These are phyloP conservation scores for Ommatoiulus sabulosus DNA, from an alignment of 2,888 invertebrate genomes.

Conservation along the genomic window DNA sequence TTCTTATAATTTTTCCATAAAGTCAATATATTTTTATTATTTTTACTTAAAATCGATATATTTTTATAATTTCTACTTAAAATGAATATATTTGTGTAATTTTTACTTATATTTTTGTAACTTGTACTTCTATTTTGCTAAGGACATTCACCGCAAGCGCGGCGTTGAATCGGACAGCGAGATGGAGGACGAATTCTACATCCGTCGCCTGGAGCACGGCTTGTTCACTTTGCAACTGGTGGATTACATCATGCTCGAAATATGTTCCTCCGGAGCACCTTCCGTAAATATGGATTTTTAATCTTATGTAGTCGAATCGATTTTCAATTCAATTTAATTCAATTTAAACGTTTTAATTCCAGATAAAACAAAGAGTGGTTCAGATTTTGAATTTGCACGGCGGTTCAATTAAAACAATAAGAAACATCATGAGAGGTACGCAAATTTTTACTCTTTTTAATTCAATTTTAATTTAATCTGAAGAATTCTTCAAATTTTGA, in stretches of 20 bases:
- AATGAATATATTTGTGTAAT: no score
- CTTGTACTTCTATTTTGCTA: no score
- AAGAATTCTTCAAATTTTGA: conserved; percentile 35
- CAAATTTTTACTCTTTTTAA: conserved; percentile 54
- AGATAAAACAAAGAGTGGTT: conserved; percentile 84
- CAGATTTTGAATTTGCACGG: conserved; percentile 90
- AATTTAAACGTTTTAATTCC: conserved; percentile 8
- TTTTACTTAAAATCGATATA: no score
- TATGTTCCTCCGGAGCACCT: conserved; percentile 65
- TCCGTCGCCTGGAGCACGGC: conserved; percentile 90
- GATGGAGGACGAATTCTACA: conserved; percentile 86
- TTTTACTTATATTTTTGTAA: no score
- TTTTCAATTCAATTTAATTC: no score
- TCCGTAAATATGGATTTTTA: no score
- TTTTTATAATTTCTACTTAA: no score
- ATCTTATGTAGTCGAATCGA: no score
- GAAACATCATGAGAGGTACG: conserved; percentile 92
- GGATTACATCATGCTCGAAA: conserved; percentile 79
- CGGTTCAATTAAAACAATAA: conserved; percentile 90
- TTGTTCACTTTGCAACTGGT: conserved; percentile 96
- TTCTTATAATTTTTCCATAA: no score
- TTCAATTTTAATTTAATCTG: neutral
- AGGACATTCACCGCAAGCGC: conserved; percentile 62
- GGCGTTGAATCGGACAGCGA: conserved; percentile 74
- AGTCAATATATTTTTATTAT: no score